phyloP scores from a whole-genome alignment of 1,140 invertebrate genomes.

The Zaprionus capensis region DNA sequence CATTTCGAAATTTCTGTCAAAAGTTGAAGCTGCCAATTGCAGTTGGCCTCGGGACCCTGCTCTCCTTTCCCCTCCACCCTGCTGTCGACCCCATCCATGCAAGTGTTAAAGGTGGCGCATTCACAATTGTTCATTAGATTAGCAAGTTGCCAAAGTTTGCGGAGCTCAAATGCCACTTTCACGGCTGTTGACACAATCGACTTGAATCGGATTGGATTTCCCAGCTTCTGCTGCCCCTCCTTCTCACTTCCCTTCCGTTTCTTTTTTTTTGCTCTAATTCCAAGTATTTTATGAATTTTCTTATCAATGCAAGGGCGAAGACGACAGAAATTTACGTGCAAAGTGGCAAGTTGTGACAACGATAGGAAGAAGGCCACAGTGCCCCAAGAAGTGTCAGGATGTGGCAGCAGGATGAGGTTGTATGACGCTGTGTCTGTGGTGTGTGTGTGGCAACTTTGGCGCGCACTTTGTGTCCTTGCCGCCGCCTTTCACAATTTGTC shows the following conservation, averaged over 20 bases:
- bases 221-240: slow-evolving; percentile 1
- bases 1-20: slow-evolving; percentile 47
- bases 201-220: slow-evolving; percentile 65
- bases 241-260: not conserved
- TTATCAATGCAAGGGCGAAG: slow-evolving; percentile 77
- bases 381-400: not conserved
- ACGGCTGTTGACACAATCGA: slow-evolving; percentile 78
- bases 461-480: slow-evolving; percentile 10
- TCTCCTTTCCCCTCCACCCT: not conserved
- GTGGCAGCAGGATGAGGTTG: slow-evolving; percentile 9
- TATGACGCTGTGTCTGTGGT: slow-evolving; percentile 22
- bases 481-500: slow-evolving; percentile 73
- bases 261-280: slow-evolving; percentile 17
- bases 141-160: slow-evolving; percentile 77
- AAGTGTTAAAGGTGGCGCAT: slow-evolving; percentile 68
- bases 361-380: slow-evolving; percentile 11
- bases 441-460: slow-evolving; percentile 55
- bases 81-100: slow-evolving; percentile 7
- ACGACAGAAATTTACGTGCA: slow-evolving; percentile 78
- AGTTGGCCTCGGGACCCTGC: slow-evolving; percentile 40
- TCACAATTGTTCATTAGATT: slow-evolving; percentile 83
- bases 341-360: slow-evolving; percentile 79
- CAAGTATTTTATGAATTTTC: slow-evolving; percentile 79
- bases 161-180: slow-evolving; percentile 79
- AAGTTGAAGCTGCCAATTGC: slow-evolving; percentile 66